Evolutionary conservation across 23 tunicate species (phyloP), one percentile per base, ranked within the genome.

Genomic region (Pegea sp.): DNA sequence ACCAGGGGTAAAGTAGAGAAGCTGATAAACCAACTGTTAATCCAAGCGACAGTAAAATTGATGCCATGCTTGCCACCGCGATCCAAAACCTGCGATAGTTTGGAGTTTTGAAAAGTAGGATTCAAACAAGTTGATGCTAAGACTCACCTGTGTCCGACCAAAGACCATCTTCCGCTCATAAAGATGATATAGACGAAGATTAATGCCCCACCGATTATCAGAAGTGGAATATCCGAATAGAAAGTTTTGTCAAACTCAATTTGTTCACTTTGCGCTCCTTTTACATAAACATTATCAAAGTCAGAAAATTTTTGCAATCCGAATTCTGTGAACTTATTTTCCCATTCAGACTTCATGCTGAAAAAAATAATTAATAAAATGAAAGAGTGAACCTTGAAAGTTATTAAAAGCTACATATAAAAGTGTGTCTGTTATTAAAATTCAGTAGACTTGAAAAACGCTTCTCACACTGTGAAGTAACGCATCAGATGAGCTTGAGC

Each of bases 111-210:
- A 42, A 42, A 19, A 42, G 18, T n/a, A 42, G 48, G n/a, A 42
- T 42, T n/a, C 48, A n/a, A 42, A 18, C 19, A n/a, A 42, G n/a
- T n/a, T 42, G 19, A 33, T 5, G 18, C 0, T 5, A 24, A 52
- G 31, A 20, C 22, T 52, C 28, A 64, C 69, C 69, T 64, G 69
- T 64, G 69, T 22, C 44, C 69, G 13, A 64, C 18, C 26, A 64
- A 28, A 22, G 69, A 64, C 20, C 43, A 64, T 16, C 53, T 64
- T 29, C 69, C 69, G 44, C 60, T 64, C 69, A 64, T 64, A 28
- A 64, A 5, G 22, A 64, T 22, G 5, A 64, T 64, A 30, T 64
- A 64, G 6, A 64, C 33, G 44, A 64, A 64, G 8, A 64, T 64
- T 0, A 64, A 24, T 4, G 19, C 44, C 13, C 43, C 43, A 18